Base-by-base conservation (phyloP, 2,888 invertebrate species). In the Acleris laterana region DNA sequence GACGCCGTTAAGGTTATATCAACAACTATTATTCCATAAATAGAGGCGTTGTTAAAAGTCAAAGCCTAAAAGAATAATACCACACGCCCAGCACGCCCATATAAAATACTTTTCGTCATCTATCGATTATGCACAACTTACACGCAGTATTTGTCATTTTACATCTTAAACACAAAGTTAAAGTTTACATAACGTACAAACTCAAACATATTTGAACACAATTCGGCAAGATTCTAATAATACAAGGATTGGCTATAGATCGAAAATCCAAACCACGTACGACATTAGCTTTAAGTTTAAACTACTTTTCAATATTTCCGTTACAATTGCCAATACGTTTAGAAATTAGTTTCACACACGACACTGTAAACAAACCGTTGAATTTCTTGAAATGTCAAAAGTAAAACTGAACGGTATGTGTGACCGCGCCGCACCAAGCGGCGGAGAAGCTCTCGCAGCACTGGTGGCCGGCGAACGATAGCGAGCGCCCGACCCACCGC, bases 391-490 rank as follows among this genome's bases (percentile, higher is more conserved):
- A 82, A 80, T 82, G 83, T 75, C 83, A 83, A 75, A 77, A 78
- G 77, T 75, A 73, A 71, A 78, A 77, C 72, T 72, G 71, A 71
- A 75, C 49, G 48, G 57, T 57, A 72, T 75, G 70, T 75, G 71
- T 73, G 69, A 76, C 74, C 80, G 83, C 84, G 81, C 79, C 81
- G 82, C 81, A 89, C 85, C 85, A 86, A 85, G 85, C 90, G 81
- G 82, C 80, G 78, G 80, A 85, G 83, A 84, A 78, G 89, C 80
- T 87, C 89, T 89, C 88, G 82, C 87, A 82, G 84, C 84, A 91
- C 90, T 91, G 89, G 84, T 84, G 85, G 80, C 83, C 85, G 88
- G 82, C 90, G 90, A 85, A 90, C 90, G 92, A 91, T 92, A 92
- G 90, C 87, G 83, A 81, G 81, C 79, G 82, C 79, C 82, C 90